A percentile compares a stretch with the other conserved stretches of the same genome.
Conservation (phyloP, 2,888 invertebrate species). For the Sepiola atlantica region DNA sequence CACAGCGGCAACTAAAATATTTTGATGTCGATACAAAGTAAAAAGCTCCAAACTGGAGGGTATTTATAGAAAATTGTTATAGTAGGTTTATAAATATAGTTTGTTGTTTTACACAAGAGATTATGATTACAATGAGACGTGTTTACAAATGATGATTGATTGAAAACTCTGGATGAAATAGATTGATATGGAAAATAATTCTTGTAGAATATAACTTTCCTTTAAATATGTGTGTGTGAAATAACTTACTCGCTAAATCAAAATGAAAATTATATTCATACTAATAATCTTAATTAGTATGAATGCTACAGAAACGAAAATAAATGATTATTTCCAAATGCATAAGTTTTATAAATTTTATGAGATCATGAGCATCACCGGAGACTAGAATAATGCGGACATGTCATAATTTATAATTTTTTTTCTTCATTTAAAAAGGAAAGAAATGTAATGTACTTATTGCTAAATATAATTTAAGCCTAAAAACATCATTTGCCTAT, state of each 20-base stretch:
- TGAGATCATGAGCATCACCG: neutral
- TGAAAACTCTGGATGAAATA: neutral
- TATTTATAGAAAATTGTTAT: slow-evolving; percentile 32
- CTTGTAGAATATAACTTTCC: neutral
- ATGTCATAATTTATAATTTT: neutral
- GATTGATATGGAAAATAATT: neutral
- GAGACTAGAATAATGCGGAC: neutral
- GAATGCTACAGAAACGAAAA: neutral
- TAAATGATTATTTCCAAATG: neutral
- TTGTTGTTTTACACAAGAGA: neutral
- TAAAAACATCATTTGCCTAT: neutral
- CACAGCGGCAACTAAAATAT: slow-evolving; percentile 1
- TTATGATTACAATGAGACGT: neutral
- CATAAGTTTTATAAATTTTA: neutral
- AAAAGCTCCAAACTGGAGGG: slow-evolving; percentile 13
- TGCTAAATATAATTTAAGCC: neutral
- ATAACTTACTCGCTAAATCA: neutral
- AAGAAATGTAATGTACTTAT: neutral
- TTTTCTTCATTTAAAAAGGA: neutral
- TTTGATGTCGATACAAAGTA: slow-evolving; percentile 6
- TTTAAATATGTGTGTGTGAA: neutral
- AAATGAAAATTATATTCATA: neutral
- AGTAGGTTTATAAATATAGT: slow-evolving; percentile 20
- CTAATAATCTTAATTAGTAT: neutral
- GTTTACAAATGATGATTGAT: slow-evolving; percentile 32